Conservation (phyloP, 2,797 vertebrate genomes). For the Takifugu ocellatus region DNA sequence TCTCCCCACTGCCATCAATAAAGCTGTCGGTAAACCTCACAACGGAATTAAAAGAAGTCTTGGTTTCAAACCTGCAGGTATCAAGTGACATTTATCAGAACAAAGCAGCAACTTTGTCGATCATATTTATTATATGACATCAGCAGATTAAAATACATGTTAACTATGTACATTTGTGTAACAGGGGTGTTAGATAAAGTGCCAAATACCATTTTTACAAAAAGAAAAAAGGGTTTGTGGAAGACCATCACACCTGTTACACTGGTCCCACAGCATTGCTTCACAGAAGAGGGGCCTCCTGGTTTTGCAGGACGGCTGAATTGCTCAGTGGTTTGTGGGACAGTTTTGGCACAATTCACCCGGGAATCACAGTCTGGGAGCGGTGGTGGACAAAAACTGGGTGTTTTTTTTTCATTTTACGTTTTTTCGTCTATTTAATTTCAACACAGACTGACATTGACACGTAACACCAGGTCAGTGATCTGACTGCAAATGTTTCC, state of each 20-base stretch:
- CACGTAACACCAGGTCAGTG: slow-evolving; percentile 32
- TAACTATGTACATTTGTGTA: slow-evolving; percentile 72
- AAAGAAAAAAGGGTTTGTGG: slow-evolving; percentile 53
- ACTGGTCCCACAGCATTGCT: slow-evolving; percentile 68
- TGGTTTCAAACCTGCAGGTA: neutral
- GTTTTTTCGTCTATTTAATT: neutral
- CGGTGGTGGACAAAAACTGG: slow-evolving; percentile 41
- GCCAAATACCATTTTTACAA: slow-evolving; percentile 66
- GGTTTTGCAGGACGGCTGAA: slow-evolving; percentile 17
- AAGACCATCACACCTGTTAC: slow-evolving; percentile 64
- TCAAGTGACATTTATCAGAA: slow-evolving; percentile 2
- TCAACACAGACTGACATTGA: slow-evolving; percentile 45
- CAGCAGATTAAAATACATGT: slow-evolving; percentile 76
- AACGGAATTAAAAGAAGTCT: neutral
- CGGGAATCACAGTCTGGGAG: slow-evolving; percentile 24
- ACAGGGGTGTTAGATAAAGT: slow-evolving; percentile 72
- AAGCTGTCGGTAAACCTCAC: too few relatives aligned
- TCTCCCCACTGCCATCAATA: too few relatives aligned
- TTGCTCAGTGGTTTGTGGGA: slow-evolving; percentile 54
- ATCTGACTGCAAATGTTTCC: slow-evolving; percentile 18
- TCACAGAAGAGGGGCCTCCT: slow-evolving; percentile 35
- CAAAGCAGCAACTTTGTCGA: slow-evolving; percentile 38
- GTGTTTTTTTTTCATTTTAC: slow-evolving; percentile 1
- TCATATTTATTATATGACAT: slow-evolving; percentile 76
- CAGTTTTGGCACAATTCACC: slow-evolving; percentile 46